phyloP scores from a whole-genome alignment of 1,140 invertebrate genomes.

The Sminthurinus signatus region DNA sequence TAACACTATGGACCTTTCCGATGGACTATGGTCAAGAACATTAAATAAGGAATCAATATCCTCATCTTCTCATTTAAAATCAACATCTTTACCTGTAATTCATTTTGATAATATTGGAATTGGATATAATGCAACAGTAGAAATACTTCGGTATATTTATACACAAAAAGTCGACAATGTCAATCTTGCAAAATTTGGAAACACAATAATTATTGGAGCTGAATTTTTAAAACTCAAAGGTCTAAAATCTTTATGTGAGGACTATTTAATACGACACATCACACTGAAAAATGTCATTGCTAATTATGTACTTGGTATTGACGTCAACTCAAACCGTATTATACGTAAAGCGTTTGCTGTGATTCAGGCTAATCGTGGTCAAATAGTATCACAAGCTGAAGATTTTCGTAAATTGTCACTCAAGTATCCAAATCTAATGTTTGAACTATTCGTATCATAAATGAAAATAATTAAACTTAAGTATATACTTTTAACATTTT shows the following conservation, averaged over 20 bases:
- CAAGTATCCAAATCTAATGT: conserved; percentile 25
- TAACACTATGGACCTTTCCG: conserved; percentile 6
- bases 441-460: conserved; percentile 28
- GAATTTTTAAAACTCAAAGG: conserved; percentile 11
- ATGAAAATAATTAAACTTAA: no score
- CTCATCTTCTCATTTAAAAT: no score
- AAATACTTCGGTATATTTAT: conserved; percentile 26
- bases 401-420: conserved; percentile 16
- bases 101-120: conserved; percentile 3
- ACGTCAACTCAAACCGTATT: background rate
- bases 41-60: no score
- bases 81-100: background rate
- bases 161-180: conserved; percentile 12
- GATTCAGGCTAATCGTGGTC: conserved; percentile 24
- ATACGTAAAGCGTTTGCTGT: conserved; percentile 15
- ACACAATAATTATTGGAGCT: conserved; percentile 18
- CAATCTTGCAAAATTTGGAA: background rate
- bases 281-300: conserved; percentile 19
- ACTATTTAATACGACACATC: background rate
- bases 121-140: conserved; percentile 6
- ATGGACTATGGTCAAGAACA: no score
- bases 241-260: conserved; percentile 20
- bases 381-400: conserved; percentile 13
- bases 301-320: conserved; percentile 18
- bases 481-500: no score